Conservation (phyloP, 2,113 vertebrate genomes). For the Corythornis madagascariensis region DNA sequence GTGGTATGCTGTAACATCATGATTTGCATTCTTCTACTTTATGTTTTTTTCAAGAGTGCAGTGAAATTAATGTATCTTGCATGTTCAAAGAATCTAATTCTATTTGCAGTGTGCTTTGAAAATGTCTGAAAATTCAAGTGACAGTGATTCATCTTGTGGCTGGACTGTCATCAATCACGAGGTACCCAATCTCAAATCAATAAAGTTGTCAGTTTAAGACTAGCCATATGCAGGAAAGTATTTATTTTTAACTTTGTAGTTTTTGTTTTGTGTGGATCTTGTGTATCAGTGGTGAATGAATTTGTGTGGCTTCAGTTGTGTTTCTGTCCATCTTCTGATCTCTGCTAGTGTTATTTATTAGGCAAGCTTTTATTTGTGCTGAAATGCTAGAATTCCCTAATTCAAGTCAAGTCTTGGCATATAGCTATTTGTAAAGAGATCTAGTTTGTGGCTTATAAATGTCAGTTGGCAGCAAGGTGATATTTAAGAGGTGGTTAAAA, state of each 20-base stretch:
- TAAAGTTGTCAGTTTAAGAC: background rate
- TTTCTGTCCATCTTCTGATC: background rate
- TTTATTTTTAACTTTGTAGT: background rate
- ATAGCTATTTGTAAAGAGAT: background rate
- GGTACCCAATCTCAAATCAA: slow-evolving; percentile 72
- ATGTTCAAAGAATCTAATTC: slow-evolving; percentile 7
- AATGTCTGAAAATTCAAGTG: slow-evolving; percentile 95
- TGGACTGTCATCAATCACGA: slow-evolving; percentile 97
- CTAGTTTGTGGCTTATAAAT: background rate
- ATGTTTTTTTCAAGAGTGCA: background rate
- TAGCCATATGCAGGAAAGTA: background rate
- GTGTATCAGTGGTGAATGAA: background rate
- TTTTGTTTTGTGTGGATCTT: background rate
- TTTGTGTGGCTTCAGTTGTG: background rate
- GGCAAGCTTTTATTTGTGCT: background rate
- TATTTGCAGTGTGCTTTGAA: slow-evolving; percentile 70
- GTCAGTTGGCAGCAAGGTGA: background rate
- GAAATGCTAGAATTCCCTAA: background rate
- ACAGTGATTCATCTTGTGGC: slow-evolving; percentile 94
- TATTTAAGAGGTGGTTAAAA: background rate
- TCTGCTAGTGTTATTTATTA: background rate
- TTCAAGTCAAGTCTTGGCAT: background rate
- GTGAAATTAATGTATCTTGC: background rate
- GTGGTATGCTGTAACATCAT: background rate
- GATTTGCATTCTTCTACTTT: background rate